Evolutionary conservation across 2,797 vertebrate species (phyloP), one percentile per base, ranked within the genome.

Genomic region (Protonibea diacanthus): DNA sequence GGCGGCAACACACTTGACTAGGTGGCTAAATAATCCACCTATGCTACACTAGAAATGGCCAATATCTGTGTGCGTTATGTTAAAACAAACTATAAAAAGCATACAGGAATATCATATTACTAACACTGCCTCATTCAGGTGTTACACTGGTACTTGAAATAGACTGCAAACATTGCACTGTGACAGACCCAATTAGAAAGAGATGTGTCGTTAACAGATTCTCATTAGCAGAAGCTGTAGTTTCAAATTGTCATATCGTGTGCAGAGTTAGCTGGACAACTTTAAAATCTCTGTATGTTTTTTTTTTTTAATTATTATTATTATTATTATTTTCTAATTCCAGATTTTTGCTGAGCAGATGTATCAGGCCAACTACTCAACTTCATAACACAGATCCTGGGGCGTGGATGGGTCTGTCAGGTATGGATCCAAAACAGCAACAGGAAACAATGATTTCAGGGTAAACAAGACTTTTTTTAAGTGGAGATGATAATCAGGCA

Each of bases 401-500:
- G 20, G 69, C 67, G 2, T 2, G 33, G 33, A 8, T 8, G 33
- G 33, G 57, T 76, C 58, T 42, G 62, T 74, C 29, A 71, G 57
- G 55, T 53, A 71, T 55, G 45, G 15, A 61, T 70, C 9, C 21
- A 33, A 75, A 86, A 70, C 48, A 63, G 61, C 51, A 70, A 80
- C 79, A 86, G 60, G 65, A 82, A 82, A 83, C 73, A 48, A 66
- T 53, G 29, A 67, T 58, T 83, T 81, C 40, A 85, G 67, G 64
- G 68, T 84, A 77, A 81, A 83, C 67, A 71, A 77, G 70, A 77
- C 68, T 85, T 84, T 65, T 71, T 64, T 84, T 87, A 83, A 76
- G 70, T 78, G 77, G 80, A 82, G 71, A 89, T 83, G 86, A 91
- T 79, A 88, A 86, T 79, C 71, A 82, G 84, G 80, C 74, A 82